These are phyloP conservation scores for Dinocampus coccinellae DNA, from an alignment of 2,888 invertebrate species.

Conservation along the genomic window DNA sequence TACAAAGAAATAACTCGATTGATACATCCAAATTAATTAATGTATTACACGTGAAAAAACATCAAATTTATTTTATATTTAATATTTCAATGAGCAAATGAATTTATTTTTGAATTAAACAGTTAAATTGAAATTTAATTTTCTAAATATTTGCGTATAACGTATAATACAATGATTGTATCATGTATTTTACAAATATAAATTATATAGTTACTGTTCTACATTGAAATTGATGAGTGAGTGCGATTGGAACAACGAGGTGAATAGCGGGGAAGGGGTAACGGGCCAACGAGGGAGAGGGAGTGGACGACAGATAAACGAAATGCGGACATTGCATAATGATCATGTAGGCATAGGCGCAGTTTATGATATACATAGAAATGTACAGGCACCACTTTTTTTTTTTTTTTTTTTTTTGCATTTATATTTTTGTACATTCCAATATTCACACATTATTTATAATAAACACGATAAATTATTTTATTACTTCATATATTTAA, in stretches of 20 bases:
- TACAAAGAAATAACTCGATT: too few relatives aligned
- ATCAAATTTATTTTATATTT: neutral
- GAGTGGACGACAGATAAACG: too few relatives aligned
- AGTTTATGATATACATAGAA: neutral
- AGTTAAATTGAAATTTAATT: neutral
- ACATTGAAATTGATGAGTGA: neutral
- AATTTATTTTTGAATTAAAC: neutral
- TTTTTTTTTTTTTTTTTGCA: too few relatives aligned
- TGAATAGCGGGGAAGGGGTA: too few relatives aligned
- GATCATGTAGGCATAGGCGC: neutral
- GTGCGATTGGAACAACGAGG: too few relatives aligned
- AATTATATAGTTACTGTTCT: neutral
- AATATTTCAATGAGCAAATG: neutral
- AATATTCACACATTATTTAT: neutral
- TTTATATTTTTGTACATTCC: neutral
- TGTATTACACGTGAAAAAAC: neutral
- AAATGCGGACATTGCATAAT: conserved; percentile 18
- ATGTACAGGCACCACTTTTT: conserved; percentile 11
- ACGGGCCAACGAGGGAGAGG: too few relatives aligned
- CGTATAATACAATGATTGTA: neutral
- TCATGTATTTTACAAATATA: conserved; percentile 6
- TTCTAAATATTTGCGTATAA: neutral
- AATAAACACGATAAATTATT: neutral
- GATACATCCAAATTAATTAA: neutral
- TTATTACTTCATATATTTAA: too few relatives aligned